Conservation (phyloP, 2,113 vertebrate genomes). For the Dicentrarchus labrax region DNA sequence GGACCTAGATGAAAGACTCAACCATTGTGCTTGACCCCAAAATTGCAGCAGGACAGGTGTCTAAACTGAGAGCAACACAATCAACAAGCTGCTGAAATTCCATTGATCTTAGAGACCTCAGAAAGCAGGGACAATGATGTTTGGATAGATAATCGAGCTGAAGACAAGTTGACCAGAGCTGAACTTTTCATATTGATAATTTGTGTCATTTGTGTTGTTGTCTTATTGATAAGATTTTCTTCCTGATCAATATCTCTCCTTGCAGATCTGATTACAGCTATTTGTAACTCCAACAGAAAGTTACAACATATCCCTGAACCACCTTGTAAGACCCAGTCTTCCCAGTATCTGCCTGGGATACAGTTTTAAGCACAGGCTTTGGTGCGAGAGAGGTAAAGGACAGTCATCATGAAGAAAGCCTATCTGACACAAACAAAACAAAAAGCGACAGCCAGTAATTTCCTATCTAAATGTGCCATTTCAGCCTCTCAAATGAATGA, state of each 20-base stretch:
- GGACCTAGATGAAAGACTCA: not conserved
- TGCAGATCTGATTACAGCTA: constrained; percentile 11
- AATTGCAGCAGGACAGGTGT: not conserved
- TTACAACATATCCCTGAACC: not conserved
- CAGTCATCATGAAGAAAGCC: not conserved
- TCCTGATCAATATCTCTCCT: constrained; percentile 8
- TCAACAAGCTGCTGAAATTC: constrained; percentile 3
- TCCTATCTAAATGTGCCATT: not conserved
- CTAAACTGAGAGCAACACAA: not conserved
- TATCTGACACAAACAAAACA: not conserved
- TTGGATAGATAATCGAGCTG: not conserved
- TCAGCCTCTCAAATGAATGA: constrained; percentile 18
- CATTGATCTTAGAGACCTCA: not conserved
- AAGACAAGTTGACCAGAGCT: not conserved
- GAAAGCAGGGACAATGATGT: not conserved
- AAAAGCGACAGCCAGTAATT: not conserved
- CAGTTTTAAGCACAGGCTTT: not conserved
- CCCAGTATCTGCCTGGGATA: not conserved
- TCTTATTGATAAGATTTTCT: not conserved
- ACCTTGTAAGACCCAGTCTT: not conserved
- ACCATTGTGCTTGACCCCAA: not conserved
- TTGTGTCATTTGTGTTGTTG: constrained; percentile 7
- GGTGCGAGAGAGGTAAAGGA: not conserved
- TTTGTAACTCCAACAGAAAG: not conserved
- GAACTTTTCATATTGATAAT: not conserved